phyloP scores from a whole-genome alignment of 2,797 vertebrate genomes.

The Tragelaphus eurycerus region DNA sequence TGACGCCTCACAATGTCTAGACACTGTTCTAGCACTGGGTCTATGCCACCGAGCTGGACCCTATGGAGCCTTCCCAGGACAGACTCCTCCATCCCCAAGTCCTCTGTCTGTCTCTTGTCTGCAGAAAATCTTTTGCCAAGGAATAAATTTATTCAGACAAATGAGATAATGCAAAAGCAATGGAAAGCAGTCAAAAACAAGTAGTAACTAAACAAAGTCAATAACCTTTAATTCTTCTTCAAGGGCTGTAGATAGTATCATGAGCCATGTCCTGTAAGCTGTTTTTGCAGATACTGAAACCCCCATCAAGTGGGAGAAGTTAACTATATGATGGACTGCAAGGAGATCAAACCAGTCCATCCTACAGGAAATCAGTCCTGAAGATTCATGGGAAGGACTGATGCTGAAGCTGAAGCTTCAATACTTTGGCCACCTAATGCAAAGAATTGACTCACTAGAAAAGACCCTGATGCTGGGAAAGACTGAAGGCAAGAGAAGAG shows the following conservation, averaged over 20 bases:
- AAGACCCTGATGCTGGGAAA: background rate
- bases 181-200: background rate
- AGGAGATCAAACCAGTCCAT: background rate
- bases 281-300: background rate
- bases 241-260: background rate
- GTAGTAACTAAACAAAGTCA: background rate
- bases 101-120: background rate
- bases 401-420: background rate
- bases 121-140: background rate
- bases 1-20: background rate
- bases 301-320: background rate
- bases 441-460: background rate
- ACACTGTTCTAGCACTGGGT: background rate
- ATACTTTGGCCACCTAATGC: background rate
- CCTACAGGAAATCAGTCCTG: background rate
- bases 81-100: background rate
- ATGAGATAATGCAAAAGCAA: background rate
- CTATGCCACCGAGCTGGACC: background rate
- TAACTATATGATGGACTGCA: background rate
- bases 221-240: background rate
- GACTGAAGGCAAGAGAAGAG: background rate
- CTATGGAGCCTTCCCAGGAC: background rate
- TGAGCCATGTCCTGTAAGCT: background rate
- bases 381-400: background rate
- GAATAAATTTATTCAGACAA: background rate